Evolutionary conservation across 2,797 vertebrate genomes (phyloP).

Genomic region (Poeciliopsis paucimaculata): DNA sequence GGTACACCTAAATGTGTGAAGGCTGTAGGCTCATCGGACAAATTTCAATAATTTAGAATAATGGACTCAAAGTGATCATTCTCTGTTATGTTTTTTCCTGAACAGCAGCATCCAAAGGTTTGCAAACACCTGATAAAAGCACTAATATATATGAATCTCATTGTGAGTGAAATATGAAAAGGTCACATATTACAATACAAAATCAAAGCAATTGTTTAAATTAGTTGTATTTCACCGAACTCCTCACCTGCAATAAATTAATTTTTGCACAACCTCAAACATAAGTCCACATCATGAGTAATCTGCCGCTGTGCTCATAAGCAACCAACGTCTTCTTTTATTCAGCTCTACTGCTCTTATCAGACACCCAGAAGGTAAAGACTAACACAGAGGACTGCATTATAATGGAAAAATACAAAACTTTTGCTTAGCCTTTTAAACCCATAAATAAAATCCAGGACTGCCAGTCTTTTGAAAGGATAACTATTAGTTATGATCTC

Average conservation of each 20-base stretch:
- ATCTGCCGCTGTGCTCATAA: not conserved
- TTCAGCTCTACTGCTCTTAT: not conserved
- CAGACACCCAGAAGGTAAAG: not conserved
- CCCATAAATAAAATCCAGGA: not conserved
- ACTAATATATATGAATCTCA: not conserved
- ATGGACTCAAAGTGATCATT: not conserved
- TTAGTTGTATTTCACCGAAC: too few relatives aligned
- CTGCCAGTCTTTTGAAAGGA: not conserved
- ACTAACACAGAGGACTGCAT: not conserved
- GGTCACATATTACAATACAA: not conserved
- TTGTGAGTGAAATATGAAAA: not conserved
- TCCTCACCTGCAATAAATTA: too few relatives aligned
- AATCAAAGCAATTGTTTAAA: too few relatives aligned
- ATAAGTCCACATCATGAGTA: too few relatives aligned
- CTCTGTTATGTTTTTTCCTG: not conserved
- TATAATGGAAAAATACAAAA: not conserved
- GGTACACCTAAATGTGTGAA: not conserved
- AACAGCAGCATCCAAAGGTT: not conserved
- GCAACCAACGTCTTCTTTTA: not conserved
- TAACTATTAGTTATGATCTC: not conserved
- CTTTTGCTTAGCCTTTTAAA: not conserved
- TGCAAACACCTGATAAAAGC: not conserved
- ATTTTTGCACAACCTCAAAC: too few relatives aligned
- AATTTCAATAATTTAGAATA: not conserved
- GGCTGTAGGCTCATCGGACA: not conserved